Evolutionary conservation across 2,797 vertebrate species (phyloP).

Genomic region (Molothrus ater): DNA sequence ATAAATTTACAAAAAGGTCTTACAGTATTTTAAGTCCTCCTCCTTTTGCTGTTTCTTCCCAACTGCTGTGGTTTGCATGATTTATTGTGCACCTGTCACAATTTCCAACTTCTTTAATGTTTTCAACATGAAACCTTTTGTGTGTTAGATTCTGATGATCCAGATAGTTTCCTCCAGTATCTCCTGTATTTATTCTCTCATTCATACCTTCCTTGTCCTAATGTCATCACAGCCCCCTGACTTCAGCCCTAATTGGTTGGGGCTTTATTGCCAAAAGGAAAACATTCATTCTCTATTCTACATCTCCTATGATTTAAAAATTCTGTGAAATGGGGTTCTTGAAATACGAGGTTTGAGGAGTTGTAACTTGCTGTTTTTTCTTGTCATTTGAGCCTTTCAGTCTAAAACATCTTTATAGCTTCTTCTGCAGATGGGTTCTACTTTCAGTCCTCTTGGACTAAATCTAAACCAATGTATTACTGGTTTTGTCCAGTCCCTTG

Average conservation of each 20-base stretch:
- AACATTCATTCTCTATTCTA: background rate
- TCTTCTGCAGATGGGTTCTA: background rate
- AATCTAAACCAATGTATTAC: background rate
- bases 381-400: background rate
- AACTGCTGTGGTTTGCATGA: slow-evolving; percentile 48
- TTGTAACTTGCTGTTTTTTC: background rate
- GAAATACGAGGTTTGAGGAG: background rate
- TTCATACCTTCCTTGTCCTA: background rate
- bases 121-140: slow-evolving; percentile 18
- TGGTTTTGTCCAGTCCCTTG: background rate
- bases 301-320: background rate
- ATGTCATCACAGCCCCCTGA: background rate
- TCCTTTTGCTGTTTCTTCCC: slow-evolving; percentile 19
- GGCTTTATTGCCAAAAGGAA: background rate
- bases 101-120: slow-evolving; percentile 28
- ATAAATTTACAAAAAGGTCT: background rate
- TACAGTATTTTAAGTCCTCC: background rate
- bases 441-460: background rate
- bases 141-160: background rate
- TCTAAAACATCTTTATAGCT: background rate
- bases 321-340: background rate
- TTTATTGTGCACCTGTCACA: slow-evolving; percentile 51
- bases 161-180: background rate
- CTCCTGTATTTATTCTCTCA: background rate
- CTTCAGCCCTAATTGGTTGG: background rate